Evolutionary conservation across 2,888 invertebrate genomes (phyloP).

Genomic region (Ochlodes sylvanus): DNA sequence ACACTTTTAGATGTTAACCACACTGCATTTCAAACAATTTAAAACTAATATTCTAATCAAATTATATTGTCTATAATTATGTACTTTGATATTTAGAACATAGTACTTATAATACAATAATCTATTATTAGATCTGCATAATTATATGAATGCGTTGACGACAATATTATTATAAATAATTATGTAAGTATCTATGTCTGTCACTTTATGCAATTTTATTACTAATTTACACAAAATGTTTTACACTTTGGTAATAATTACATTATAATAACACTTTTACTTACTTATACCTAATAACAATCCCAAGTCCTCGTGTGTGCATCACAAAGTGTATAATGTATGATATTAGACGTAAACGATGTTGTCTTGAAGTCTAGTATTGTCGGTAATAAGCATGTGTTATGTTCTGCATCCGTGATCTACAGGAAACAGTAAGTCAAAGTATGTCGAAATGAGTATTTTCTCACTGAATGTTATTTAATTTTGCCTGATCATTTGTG

Average conservation of each 20-base stretch:
- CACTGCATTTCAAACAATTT: constrained; percentile 19
- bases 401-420: constrained; percentile 84
- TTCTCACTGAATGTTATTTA: constrained; percentile 63
- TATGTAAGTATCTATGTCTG: background rate
- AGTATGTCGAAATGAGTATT: constrained; percentile 73
- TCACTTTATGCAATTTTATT: background rate
- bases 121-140: constrained; percentile 8
- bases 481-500: constrained; percentile 74
- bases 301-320: constrained; percentile 73
- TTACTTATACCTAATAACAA: constrained; percentile 17
- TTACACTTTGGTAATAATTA: constrained; percentile 7
- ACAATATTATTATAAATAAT: background rate
- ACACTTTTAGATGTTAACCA: constrained; percentile 32
- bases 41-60: constrained; percentile 21
- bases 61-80: constrained; percentile 9
- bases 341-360: constrained; percentile 46
- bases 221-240: background rate
- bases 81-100: constrained; percentile 2
- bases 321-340: constrained; percentile 57
- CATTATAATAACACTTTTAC: constrained; percentile 34
- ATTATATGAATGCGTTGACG: constrained; percentile 7
- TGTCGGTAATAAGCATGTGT: constrained; percentile 82
- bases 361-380: constrained; percentile 65
- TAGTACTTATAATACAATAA: constrained; percentile 5
- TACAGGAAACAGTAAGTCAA: constrained; percentile 92